These are phyloP conservation scores for Propsilocerus akamusi DNA, from an alignment of 1,140 invertebrate species.

Conservation along the genomic window DNA sequence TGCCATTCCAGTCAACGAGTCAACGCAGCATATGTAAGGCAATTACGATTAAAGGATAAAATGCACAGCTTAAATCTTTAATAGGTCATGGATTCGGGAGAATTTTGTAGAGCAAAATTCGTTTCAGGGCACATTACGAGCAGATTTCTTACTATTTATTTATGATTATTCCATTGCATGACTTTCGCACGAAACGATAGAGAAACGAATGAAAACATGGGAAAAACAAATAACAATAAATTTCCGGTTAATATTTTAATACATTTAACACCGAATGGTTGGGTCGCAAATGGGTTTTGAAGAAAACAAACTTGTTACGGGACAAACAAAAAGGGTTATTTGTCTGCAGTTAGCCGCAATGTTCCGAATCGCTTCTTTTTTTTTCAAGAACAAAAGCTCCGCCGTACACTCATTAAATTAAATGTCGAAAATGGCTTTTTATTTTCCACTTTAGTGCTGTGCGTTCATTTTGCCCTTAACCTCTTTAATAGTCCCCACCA, in stretches of 20 bases:
- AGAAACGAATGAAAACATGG: not conserved
- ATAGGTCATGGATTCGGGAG: slow-evolving; percentile 3
- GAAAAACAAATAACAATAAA: slow-evolving; percentile 4
- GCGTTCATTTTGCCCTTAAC: not conserved
- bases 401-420: slow-evolving; percentile 4
- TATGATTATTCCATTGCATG: not conserved
- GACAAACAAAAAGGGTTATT: too few relatives aligned
- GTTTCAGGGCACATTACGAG: not conserved
- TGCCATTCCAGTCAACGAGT: too few relatives aligned
- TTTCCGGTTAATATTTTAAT: slow-evolving; percentile 1
- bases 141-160: not conserved
- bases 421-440: not conserved
- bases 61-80: too few relatives aligned
- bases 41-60: too few relatives aligned
- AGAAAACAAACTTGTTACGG: too few relatives aligned
- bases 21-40: too few relatives aligned
- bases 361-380: too few relatives aligned
- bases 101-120: not conserved
- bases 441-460: not conserved
- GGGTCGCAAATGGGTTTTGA: too few relatives aligned
- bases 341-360: too few relatives aligned
- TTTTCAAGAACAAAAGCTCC: too few relatives aligned
- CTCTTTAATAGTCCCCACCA: not conserved
- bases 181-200: not conserved
- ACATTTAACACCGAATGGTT: not conserved